Percentiles rank a stretch among this genome's conserved stretches.
phyloP scores from a whole-genome alignment of 2,113 vertebrate species.

The Calcarius ornatus region DNA sequence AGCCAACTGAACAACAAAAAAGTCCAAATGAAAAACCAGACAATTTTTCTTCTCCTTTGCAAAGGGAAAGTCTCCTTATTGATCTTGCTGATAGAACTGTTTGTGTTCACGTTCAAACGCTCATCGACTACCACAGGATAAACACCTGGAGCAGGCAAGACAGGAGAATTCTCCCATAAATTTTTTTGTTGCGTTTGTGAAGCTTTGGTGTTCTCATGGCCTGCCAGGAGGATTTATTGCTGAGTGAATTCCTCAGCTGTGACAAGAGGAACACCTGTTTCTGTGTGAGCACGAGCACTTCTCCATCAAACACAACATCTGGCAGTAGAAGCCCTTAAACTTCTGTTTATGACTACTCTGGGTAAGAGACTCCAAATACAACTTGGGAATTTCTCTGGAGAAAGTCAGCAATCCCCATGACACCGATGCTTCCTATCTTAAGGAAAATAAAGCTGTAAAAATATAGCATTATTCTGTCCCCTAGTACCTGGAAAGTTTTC shows the following conservation, averaged over 20 bases:
- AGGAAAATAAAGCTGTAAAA: neutral
- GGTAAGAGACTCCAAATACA: neutral
- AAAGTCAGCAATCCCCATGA: neutral
- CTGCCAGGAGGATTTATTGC: neutral
- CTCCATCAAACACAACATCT: neutral
- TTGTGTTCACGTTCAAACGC: neutral
- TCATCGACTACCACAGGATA: neutral
- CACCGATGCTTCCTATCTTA: neutral
- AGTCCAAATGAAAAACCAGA: neutral
- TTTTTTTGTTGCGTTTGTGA: neutral
- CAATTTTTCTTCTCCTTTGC: neutral
- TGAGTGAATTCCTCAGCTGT: neutral
- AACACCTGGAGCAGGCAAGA: neutral
- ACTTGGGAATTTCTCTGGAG: neutral
- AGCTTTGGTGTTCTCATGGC: neutral
- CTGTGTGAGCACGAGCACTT: neutral
- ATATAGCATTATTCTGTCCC: neutral
- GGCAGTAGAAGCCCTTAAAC: neutral
- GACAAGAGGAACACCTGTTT: neutral
- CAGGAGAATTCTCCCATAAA: neutral
- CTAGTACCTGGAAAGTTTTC: neutral
- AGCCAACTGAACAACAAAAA: neutral
- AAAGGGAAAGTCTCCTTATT: neutral
- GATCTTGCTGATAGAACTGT: neutral
- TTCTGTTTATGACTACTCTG: neutral